Percentiles rank a stretch among this genome's conserved stretches.
phyloP scores from a whole-genome alignment of 2,888 invertebrate genomes.

The Melangyna quadrimaculata region DNA sequence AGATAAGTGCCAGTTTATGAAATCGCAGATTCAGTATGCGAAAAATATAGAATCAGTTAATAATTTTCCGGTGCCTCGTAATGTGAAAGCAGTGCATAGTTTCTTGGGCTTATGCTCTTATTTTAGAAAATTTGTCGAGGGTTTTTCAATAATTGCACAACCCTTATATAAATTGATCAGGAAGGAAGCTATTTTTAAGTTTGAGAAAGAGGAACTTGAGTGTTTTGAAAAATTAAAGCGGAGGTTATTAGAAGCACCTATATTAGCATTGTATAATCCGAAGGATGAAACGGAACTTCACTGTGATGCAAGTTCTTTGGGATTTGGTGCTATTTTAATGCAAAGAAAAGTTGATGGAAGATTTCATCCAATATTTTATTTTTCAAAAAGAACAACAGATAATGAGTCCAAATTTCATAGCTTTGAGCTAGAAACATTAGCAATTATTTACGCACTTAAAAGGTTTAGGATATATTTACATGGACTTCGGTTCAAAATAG shows the following conservation, averaged over 20 bases:
- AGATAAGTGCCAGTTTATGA: constrained; percentile 14
- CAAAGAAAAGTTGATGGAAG: constrained; percentile 48
- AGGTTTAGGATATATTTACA: constrained; percentile 73
- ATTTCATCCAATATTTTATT: constrained; percentile 44
- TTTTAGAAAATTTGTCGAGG: too few species aligned
- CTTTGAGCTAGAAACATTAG: constrained; percentile 74
- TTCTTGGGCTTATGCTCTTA: too few species aligned
- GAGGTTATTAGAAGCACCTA: constrained; percentile 18
- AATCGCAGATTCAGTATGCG: neutral
- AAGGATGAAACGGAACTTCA: constrained; percentile 74
- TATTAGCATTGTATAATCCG: constrained; percentile 73
- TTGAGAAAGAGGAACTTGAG: too few species aligned
- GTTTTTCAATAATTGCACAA: too few species aligned
- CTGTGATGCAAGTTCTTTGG: constrained; percentile 73
- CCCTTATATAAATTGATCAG: too few species aligned
- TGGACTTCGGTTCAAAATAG: constrained; percentile 72
- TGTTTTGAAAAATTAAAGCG: constrained; percentile 13
- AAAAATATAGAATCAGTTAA: neutral
- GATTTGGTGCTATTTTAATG: constrained; percentile 72
- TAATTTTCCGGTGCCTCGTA: constrained; percentile 24
- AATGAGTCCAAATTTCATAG: too few species aligned
- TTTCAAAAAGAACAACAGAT: constrained; percentile 73
- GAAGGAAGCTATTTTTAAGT: too few species aligned
- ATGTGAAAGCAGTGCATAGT: too few species aligned
- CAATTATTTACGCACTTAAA: constrained; percentile 73